A percentile compares a stretch with the other conserved stretches of the same genome.
Evolutionary conservation across 2,113 vertebrate genomes (phyloP).

Genomic region (Rattus norvegicus): GRCr8 NC_086035.1:16554501-16555000

Average conservation of each 20-base stretch:
- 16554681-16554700: not conserved
- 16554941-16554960: not conserved
- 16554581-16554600: not conserved
- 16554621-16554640: not conserved
- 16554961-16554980: not conserved
- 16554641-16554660: not conserved
- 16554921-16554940: not conserved
- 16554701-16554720: not conserved
- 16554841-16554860: not conserved
- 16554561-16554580: not conserved
- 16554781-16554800: not conserved
- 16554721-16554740: too few relatives aligned
- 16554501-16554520: not conserved
- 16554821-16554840: not conserved
- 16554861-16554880: not conserved
- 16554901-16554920: not conserved
- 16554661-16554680: not conserved
- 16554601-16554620: not conserved
- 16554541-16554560: not conserved
- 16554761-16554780: not conserved
- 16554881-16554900: not conserved
- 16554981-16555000: not conserved
- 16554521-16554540: not conserved
- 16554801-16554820: not conserved
- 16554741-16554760: not conserved